Conservation (phyloP, 2,888 invertebrate genomes). For the Macaria liturata region DNA sequence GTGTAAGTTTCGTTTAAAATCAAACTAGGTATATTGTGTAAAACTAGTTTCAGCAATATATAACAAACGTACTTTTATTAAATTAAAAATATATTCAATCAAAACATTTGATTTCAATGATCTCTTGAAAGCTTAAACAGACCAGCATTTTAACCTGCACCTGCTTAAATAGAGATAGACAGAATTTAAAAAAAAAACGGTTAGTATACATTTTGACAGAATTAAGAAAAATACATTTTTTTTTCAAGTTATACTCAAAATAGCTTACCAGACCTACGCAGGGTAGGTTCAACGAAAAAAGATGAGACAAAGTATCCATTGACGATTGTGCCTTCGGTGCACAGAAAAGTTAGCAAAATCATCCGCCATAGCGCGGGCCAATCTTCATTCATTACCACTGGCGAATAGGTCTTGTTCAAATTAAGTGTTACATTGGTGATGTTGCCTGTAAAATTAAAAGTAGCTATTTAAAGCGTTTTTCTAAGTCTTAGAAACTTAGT, state of each 20-base stretch:
- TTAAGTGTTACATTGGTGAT: background rate
- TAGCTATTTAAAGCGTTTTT: background rate
- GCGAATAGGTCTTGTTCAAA: background rate
- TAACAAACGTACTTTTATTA: too few relatives aligned
- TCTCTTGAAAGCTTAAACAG: background rate
- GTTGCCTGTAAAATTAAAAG: background rate
- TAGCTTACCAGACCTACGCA: background rate
- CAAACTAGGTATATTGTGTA: background rate
- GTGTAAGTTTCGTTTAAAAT: background rate
- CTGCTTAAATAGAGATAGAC: background rate
- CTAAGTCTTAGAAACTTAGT: too few relatives aligned
- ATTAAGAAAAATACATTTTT: background rate
- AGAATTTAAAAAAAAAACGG: background rate
- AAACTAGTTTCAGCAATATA: background rate
- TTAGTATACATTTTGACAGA: background rate
- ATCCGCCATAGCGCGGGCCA: background rate
- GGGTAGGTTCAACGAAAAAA: background rate
- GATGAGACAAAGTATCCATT: background rate
- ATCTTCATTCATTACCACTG: background rate
- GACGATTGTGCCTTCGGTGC: background rate
- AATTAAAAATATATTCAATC: too few relatives aligned
- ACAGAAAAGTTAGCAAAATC: background rate
- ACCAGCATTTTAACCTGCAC: background rate
- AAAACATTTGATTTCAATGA: too few relatives aligned
- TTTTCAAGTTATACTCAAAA: background rate